Percentiles rank a stretch among this genome's conserved stretches.
These are phyloP conservation scores for Mythimna impura DNA, from an alignment of 2,888 invertebrate genomes.

Conservation along the genomic window DNA sequence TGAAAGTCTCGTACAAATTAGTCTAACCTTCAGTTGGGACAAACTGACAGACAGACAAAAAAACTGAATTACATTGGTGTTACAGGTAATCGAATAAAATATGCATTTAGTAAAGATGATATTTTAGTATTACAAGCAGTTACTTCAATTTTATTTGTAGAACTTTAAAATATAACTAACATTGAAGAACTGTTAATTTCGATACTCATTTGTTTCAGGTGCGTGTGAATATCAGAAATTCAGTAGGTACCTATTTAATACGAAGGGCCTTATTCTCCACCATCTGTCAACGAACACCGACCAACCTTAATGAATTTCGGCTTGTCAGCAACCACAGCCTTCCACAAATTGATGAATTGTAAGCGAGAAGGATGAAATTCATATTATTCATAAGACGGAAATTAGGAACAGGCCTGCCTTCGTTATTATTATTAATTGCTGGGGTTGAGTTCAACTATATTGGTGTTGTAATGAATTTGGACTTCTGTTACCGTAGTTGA, in stretches of 20 bases:
- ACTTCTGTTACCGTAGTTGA: constrained; percentile 33
- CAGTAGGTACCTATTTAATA: constrained; percentile 3
- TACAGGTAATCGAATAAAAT: too few relatives aligned
- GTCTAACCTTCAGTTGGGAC: too few relatives aligned
- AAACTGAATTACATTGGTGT: too few relatives aligned
- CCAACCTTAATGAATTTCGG: constrained; percentile 17
- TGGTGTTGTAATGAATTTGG: constrained; percentile 67
- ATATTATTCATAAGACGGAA: constrained; percentile 53
- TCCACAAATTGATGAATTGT: constrained; percentile 54
- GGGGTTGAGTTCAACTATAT: constrained; percentile 69
- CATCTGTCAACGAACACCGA: constrained; percentile 21
- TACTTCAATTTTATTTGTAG: background rate
- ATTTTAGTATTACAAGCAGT: too few relatives aligned
- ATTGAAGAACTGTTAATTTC: background rate
- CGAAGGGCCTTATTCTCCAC: background rate
- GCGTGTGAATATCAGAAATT: background rate
- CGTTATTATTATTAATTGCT: constrained; percentile 56
- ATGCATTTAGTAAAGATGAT: too few relatives aligned
- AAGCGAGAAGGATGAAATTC: constrained; percentile 30
- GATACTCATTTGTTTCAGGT: constrained; percentile 2
- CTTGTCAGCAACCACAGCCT: constrained; percentile 15
- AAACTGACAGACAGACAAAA: too few relatives aligned
- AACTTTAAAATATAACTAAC: background rate
- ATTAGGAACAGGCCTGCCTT: constrained; percentile 43
- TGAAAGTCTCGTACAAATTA: too few relatives aligned